Evolutionary conservation across 2,113 vertebrate genomes (phyloP).

Genomic region (Tragelaphus strepsiceros): DNA sequence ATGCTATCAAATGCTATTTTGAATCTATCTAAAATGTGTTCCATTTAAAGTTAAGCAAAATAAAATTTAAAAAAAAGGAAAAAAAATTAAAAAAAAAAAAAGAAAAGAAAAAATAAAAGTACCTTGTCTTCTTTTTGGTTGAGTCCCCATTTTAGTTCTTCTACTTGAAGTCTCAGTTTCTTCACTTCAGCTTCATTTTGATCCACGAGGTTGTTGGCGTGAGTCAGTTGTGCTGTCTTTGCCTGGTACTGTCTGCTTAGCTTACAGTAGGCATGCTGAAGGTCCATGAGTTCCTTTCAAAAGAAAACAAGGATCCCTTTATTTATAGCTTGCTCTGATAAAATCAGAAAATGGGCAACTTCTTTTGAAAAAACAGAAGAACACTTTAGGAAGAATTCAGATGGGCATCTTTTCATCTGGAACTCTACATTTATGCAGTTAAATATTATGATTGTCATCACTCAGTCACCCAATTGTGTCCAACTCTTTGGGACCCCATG

Average conservation of each 20-base stretch:
- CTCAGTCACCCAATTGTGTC: not conserved
- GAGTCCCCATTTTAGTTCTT: slow-evolving; percentile 31
- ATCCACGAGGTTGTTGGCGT: not conserved
- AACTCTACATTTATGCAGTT: not conserved
- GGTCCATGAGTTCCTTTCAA: slow-evolving; percentile 21
- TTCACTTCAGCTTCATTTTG: slow-evolving; percentile 45
- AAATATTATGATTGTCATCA: not conserved
- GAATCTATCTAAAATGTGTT: not conserved
- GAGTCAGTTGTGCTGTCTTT: slow-evolving; percentile 4
- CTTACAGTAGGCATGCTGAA: not conserved
- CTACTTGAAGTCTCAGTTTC: not conserved
- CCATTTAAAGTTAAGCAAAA: too few relatives aligned
- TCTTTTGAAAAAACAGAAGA: not conserved
- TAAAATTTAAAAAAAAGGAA: too few relatives aligned
- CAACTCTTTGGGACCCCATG: not conserved
- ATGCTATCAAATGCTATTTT: not conserved
- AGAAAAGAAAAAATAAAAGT: not conserved
- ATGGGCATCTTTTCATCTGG: not conserved
- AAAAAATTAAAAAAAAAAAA: too few relatives aligned
- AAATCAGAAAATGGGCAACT: not conserved
- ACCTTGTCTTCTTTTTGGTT: slow-evolving; percentile 27
- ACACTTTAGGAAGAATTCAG: not conserved
- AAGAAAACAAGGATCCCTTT: slow-evolving; percentile 12
- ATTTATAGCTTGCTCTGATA: not conserved
- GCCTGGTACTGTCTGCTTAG: slow-evolving; percentile 32